Conservation (phyloP, 64 coral and sea anemone species). For the Pocillopora damicornis region DNA sequence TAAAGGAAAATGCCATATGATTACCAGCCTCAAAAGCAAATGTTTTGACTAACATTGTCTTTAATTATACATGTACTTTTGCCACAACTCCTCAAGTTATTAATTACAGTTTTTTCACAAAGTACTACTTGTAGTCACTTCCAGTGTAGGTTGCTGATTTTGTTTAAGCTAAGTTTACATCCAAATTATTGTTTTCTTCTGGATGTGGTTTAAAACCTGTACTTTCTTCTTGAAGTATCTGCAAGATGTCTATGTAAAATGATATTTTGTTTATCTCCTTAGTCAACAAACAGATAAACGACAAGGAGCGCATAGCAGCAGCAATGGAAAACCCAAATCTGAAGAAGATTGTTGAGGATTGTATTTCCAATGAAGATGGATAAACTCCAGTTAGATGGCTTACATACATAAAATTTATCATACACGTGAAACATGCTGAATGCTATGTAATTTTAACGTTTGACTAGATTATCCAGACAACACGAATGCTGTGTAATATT, state of each 20-base stretch:
- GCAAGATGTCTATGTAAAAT: not conserved
- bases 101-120: too few relatives aligned
- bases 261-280: constrained; percentile 10
- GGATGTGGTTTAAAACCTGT: not conserved
- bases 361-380: constrained; percentile 69
- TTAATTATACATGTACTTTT: too few relatives aligned
- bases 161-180: not conserved
- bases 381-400: not conserved
- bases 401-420: not conserved
- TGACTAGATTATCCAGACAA: not conserved
- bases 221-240: not conserved
- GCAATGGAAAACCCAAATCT: constrained; percentile 99
- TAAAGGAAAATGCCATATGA: too few relatives aligned
- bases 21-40: too few relatives aligned
- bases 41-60: too few relatives aligned
- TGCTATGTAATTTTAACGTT: not conserved
- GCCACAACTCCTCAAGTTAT: too few relatives aligned
- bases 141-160: too few relatives aligned
- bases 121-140: too few relatives aligned
- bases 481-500: too few relatives aligned
- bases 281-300: constrained; percentile 99
- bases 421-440: not conserved
- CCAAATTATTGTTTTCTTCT: not conserved
- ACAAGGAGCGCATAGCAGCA: constrained; percentile 95
- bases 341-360: constrained; percentile 93